Conservation (phyloP, 1,140 invertebrate genomes). For the Bradynema listronoti region DNA sequence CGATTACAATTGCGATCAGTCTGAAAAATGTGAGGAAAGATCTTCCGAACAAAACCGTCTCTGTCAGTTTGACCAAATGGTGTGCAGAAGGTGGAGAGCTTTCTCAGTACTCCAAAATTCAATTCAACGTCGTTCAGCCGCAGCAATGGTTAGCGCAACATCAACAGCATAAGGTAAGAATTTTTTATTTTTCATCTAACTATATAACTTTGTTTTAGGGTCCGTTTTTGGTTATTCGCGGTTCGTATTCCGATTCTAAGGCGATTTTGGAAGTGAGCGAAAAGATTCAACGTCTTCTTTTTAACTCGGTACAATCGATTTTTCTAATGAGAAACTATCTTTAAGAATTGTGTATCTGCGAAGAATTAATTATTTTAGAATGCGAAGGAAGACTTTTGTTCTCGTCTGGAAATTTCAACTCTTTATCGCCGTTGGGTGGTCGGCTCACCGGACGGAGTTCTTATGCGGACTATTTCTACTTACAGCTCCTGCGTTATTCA, state of each 20-base stretch:
- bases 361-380: slow-evolving; percentile 1
- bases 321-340: background rate
- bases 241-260: slow-evolving; percentile 19
- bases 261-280: slow-evolving; percentile 13
- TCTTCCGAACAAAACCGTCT: slow-evolving; percentile 12
- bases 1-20: slow-evolving; percentile 29
- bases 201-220: background rate
- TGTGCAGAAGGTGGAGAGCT: slow-evolving; percentile 10
- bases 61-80: slow-evolving; percentile 4
- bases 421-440: slow-evolving; percentile 26
- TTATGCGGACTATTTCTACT: slow-evolving; percentile 25
- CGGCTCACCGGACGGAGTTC: slow-evolving; percentile 28
- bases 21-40: slow-evolving; percentile 19
- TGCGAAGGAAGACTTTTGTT: slow-evolving; percentile 8
- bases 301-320: slow-evolving; percentile 4
- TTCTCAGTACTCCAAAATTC: slow-evolving; percentile 12
- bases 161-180: slow-evolving; percentile 2
- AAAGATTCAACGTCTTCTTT: slow-evolving; percentile 18
- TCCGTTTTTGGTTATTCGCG: slow-evolving; percentile 20
- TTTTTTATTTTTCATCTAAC: slow-evolving; percentile 9
- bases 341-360: too few species aligned
- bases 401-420: slow-evolving; percentile 17
- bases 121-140: slow-evolving; percentile 15
- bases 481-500: slow-evolving; percentile 18
- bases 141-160: slow-evolving; percentile 6